phyloP scores from a whole-genome alignment of 2,113 vertebrate species.

The rat (Rattus norvegicus) region GRCr8 NC_086026.1:14505501-14506000 shows the following conservation, averaged over 20 bases:
- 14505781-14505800: neutral
- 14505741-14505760: neutral
- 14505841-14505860: neutral
- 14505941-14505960: constrained; percentile 12
- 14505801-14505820: neutral
- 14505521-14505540: neutral
- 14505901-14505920: neutral
- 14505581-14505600: neutral
- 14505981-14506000: neutral
- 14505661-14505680: neutral
- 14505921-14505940: neutral
- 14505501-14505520: neutral
- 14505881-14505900: neutral
- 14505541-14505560: neutral
- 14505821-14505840: neutral
- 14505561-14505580: neutral
- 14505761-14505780: neutral
- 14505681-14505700: neutral
- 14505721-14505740: neutral
- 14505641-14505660: neutral
- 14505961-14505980: neutral
- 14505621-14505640: neutral
- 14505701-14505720: neutral
- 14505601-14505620: neutral
- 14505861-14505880: neutral